These are phyloP conservation scores for human DNA, from an alignment of 2,113 vertebrate species.

Conservation along the genomic window GRCh38 chrX:22551501-22552000, in stretches of 20 bases:
- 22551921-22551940: not conserved
- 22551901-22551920: not conserved
- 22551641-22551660: not conserved
- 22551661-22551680: slow-evolving; percentile 37
- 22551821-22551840: not conserved
- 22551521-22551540: not conserved
- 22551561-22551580: not conserved
- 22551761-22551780: not conserved
- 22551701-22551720: slow-evolving; percentile 19
- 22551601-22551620: slow-evolving; percentile 26
- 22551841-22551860: not conserved
- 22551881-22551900: not conserved
- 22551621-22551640: slow-evolving; percentile 36
- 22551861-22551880: slow-evolving; percentile 38
- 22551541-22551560: slow-evolving; percentile 16
- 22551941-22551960: not conserved
- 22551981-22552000: not conserved
- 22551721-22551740: slow-evolving; percentile 30
- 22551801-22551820: not conserved
- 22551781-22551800: not conserved
- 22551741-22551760: slow-evolving; percentile 14
- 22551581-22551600: not conserved
- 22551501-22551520: not conserved
- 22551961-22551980: not conserved
- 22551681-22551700: slow-evolving; percentile 37